phyloP scores from a whole-genome alignment of 2,113 vertebrate genomes.

The Poeciliopsis occidentalis region DNA sequence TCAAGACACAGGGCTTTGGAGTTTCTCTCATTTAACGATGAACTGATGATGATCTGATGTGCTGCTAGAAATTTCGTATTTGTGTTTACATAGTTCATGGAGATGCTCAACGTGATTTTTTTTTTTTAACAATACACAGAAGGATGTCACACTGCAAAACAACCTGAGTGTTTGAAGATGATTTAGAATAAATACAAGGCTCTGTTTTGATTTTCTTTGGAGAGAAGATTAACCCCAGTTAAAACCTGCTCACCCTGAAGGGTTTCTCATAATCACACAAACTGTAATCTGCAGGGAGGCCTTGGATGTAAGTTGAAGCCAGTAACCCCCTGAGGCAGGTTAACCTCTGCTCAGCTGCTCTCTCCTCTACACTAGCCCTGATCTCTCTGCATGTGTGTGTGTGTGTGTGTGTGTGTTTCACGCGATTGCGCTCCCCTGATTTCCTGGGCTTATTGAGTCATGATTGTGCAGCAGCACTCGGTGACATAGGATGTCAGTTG shows the following conservation, averaged over 20 bases:
- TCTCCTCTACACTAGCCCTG: slow-evolving; percentile 27
- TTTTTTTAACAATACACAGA: neutral
- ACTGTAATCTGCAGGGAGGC: slow-evolving; percentile 55
- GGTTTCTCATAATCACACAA: slow-evolving; percentile 63
- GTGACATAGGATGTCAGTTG: slow-evolving; percentile 75
- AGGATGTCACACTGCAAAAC: neutral
- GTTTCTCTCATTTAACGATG: neutral
- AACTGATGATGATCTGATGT: neutral
- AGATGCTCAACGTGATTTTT: neutral
- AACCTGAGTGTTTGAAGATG: neutral
- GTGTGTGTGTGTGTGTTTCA: slow-evolving; percentile 15
- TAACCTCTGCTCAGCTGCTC: slow-evolving; percentile 62
- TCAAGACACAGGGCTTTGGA: neutral
- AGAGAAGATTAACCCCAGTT: slow-evolving; percentile 39
- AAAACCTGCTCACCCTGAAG: slow-evolving; percentile 38
- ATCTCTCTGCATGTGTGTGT: slow-evolving; percentile 28
- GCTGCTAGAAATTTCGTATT: neutral
- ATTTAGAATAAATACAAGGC: neutral
- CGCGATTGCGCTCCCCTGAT: slow-evolving; percentile 47
- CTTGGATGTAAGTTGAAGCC: slow-evolving; percentile 56
- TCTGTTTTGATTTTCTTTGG: neutral
- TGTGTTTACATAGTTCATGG: neutral
- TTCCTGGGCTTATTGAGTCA: slow-evolving; percentile 77
- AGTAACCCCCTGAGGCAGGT: slow-evolving; percentile 38
- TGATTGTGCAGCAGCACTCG: slow-evolving; percentile 65